Base-by-base conservation (phyloP, 2,113 vertebrate genomes). In the Psammodynastes pulverulentus region DNA sequence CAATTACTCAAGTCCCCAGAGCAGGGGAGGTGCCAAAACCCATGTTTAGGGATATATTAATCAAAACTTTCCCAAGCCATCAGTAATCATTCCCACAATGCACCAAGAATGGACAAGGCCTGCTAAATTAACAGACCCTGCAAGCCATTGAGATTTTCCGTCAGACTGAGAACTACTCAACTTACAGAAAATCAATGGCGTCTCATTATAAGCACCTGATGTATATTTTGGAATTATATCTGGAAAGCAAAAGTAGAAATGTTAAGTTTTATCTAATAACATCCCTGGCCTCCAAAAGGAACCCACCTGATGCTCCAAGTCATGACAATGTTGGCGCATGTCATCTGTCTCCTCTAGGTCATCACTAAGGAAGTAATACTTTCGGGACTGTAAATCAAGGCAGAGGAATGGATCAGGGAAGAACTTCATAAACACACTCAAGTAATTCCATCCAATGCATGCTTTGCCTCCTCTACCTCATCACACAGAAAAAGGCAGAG, bases 301-400 rank as follows among this genome's bases (percentile, higher is more conserved):
- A 85, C 97, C 91, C 93, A 99, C 98, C 98, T 99, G 98, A 87
- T 98, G 98, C 92, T 98, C 97, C 56, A 99, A 96, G 72, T 98
- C 97, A 89, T 97, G 96, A 92, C 97, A 98, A 86, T 96, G 98
- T 88, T 98, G 98, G 89, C 95, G 97, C 23, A 98, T 94, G 48
- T 97, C 97, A 1, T 97, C 97, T 48, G 97, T 97, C 72, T 98
- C 98, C 0, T 98, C 98, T 0, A 96, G 96, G 90, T 98, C 98
- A 92, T 99, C 98, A 10, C 98, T 99, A 39, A 99, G 97, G 92
- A 98, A 99, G 91, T 99, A 99, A 96, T 99, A 99, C 95, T 98
- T 99, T 90, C 98, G 98, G 79, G 98, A 99, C 98, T 99, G 96
- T 84, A 89, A 43, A 10, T 51, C 24, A 79, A 15, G 23, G 24